Percentiles rank a stretch among this genome's conserved stretches.
Evolutionary conservation across 2,113 vertebrate genomes (phyloP).

Genomic region (Crotalus horridus): DNA sequence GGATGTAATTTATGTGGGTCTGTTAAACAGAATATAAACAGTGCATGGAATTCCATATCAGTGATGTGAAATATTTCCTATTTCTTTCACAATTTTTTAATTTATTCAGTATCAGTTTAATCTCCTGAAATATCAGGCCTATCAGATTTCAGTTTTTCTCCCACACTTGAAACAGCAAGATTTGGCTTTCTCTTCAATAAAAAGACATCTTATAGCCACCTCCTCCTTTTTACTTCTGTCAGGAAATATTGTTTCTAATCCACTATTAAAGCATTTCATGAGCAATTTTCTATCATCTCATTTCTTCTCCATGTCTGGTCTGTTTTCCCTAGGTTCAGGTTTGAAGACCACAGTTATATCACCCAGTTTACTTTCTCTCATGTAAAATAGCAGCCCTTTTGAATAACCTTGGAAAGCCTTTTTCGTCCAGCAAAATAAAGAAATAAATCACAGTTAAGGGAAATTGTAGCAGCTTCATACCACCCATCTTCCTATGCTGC

Average conservation of each 20-base stretch:
- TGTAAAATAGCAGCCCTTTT: not conserved
- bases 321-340: not conserved
- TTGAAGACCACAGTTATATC: not conserved
- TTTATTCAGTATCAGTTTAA: not conserved
- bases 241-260: not conserved
- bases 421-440: not conserved
- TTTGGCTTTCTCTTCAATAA: not conserved
- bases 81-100: not conserved
- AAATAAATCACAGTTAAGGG: not conserved
- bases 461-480: not conserved
- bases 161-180: not conserved
- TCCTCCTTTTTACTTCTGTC: not conserved
- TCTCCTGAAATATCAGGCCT: not conserved
- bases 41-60: not conserved
- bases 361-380: not conserved
- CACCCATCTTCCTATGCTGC: not conserved
- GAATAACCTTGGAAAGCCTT: not conserved
- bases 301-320: not conserved
- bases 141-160: not conserved
- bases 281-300: not conserved
- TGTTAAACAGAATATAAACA: not conserved
- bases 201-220: not conserved
- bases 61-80: not conserved
- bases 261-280: not conserved
- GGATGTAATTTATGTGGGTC: not conserved